Conservation (phyloP, 2,888 invertebrate genomes). For the Drosophila antonietae region DNA sequence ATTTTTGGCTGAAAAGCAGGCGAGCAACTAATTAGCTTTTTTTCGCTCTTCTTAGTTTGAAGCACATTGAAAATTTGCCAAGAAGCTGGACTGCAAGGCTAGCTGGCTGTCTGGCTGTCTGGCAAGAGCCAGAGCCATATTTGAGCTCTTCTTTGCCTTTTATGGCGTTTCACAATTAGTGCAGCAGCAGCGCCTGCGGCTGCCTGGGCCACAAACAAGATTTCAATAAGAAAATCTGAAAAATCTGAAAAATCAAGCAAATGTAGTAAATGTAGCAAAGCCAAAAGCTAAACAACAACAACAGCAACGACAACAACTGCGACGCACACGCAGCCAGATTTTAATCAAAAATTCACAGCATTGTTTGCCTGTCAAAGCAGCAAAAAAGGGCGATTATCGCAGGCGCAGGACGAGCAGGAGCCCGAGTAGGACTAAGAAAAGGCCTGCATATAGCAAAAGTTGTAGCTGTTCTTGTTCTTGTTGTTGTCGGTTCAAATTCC, state of each 20-base stretch:
- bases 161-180: constrained; percentile 78
- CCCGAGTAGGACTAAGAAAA: constrained; percentile 51
- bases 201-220: constrained; percentile 61
- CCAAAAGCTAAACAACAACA: constrained; percentile 51
- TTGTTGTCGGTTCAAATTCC: constrained; percentile 73
- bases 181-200: constrained; percentile 71
- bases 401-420: constrained; percentile 64
- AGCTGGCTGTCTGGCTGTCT: not conserved
- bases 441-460: constrained; percentile 46
- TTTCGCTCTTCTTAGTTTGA: constrained; percentile 13
- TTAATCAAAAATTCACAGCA: constrained; percentile 83
- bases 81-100: constrained; percentile 40
- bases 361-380: constrained; percentile 81
- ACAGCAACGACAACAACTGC: constrained; percentile 43
- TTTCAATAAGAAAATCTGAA: constrained; percentile 70
- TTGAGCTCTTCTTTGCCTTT: constrained; percentile 31
- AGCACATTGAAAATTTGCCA: constrained; percentile 69
- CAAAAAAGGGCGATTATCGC: constrained; percentile 74
- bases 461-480: constrained; percentile 40
- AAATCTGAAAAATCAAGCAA: constrained; percentile 62
- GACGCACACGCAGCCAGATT: constrained; percentile 76
- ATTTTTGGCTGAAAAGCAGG: constrained; percentile 37
- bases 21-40: constrained; percentile 76
- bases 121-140: constrained; percentile 19
- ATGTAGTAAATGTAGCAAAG: constrained; percentile 57